Evolutionary conservation across 2,797 vertebrate genomes (phyloP), one percentile per base, ranked within the genome.

Genomic region (Eremophila alpestris): DNA sequence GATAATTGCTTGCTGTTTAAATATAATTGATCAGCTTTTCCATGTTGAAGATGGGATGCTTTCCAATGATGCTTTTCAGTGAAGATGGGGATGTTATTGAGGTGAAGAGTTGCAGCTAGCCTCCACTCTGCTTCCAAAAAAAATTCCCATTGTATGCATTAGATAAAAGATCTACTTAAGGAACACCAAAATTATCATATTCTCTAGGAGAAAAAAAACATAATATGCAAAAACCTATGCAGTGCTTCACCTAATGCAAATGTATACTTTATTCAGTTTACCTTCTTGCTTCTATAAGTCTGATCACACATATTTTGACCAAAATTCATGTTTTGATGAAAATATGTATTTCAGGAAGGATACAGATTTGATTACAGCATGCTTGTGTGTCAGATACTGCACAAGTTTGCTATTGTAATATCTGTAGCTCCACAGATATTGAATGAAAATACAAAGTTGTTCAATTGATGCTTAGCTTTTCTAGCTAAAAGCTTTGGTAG

Each of bases 141-240:
- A 40, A 29, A 41, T 45, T 29, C 13, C 10, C 27, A 12, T 59
- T 32, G 9, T 51, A 73, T 43, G 40, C 36, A 16, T 30, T 55
- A 36, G 30, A 14, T 68, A 18, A 55, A 73, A 64, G 21, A 73
- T 43, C 29, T 60, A 26, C 20, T 78, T 63, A 54, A 62, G 36
- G 43, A 83, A 45, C 5, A 18, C 16, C 32, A 48, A 59, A 73
- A 3, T 60, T 51, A 6, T 7, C 0, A 0, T 63, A 5, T 76
- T 56, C 17, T 48, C 10, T 14, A 60, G 10, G 4, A 68, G 11
- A 16, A 52, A 71, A 88, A 88, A 86, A 81, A 55, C 13, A 15
- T 3, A 32, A 2, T 48, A 11, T 38, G 3, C 10, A 27, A 27
- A 86, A 65, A 5, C 5, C 5, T 60, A 22, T 15, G 26, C 9